Percentiles rank a stretch among this genome's conserved stretches.
These are phyloP conservation scores for Eurois occulta DNA, from an alignment of 2,888 invertebrate genomes.

Conservation along the genomic window DNA sequence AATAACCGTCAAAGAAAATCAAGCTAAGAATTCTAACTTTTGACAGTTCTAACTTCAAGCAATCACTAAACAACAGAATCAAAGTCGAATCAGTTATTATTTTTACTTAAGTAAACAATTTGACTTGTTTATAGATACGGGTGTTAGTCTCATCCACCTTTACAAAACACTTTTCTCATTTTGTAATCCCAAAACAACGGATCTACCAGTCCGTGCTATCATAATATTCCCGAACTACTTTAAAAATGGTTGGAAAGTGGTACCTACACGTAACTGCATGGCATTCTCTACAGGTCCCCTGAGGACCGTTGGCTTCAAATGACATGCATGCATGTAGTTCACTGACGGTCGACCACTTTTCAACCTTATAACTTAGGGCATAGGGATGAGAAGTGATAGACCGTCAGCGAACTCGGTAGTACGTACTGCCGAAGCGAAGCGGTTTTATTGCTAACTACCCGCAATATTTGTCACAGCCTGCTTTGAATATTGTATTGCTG, in stretches of 20 bases:
- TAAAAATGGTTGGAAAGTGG: constrained; percentile 17
- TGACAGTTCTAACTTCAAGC: too few relatives aligned
- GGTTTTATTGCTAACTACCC: constrained; percentile 28
- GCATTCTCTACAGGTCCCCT: constrained; percentile 10
- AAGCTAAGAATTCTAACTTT: too few relatives aligned
- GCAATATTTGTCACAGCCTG: neutral
- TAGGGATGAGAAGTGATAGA: neutral
- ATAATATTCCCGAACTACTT: neutral
- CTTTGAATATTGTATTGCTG: constrained; percentile 3
- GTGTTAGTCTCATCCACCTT: too few relatives aligned
- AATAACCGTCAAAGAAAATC: too few relatives aligned
- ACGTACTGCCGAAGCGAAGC: neutral
- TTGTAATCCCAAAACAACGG: neutral
- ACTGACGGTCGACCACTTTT: neutral
- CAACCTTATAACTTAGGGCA: neutral
- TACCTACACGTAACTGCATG: constrained; percentile 15
- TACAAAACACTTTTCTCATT: too few relatives aligned
- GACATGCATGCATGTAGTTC: neutral
- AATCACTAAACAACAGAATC: too few relatives aligned
- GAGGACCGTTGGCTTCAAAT: constrained; percentile 26
- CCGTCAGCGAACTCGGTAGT: too few relatives aligned
- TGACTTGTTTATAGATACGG: too few relatives aligned
- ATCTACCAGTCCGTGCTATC: neutral
- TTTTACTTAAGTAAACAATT: too few relatives aligned
- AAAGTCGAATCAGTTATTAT: too few relatives aligned